phyloP scores from a whole-genome alignment of 2,113 vertebrate genomes.

The Chaetura pelagica region DNA sequence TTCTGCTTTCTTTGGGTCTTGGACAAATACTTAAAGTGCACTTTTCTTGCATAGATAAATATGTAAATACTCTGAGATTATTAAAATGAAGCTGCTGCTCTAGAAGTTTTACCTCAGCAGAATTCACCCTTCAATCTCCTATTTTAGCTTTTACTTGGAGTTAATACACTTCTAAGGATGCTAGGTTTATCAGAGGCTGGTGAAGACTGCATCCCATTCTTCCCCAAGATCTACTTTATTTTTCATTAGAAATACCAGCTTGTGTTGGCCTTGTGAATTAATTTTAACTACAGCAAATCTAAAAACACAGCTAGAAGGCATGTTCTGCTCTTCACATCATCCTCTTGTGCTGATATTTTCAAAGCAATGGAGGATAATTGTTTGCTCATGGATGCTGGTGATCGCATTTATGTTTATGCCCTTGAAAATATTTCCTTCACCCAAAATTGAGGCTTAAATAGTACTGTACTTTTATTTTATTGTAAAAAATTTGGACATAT shows the following conservation, averaged over 20 bases:
- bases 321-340: neutral
- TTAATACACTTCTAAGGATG: neutral
- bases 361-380: neutral
- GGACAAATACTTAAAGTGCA: neutral
- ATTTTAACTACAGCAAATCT: neutral
- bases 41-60: neutral
- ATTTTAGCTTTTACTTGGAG: neutral
- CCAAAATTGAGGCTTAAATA: neutral
- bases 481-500: neutral
- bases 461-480: neutral
- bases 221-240: neutral
- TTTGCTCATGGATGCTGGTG: neutral
- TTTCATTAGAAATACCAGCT: neutral
- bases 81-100: slow-evolving; percentile 4
- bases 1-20: neutral
- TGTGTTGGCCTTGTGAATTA: neutral
- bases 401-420: neutral
- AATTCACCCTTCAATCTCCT: neutral
- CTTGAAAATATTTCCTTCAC: neutral
- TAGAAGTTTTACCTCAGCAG: neutral
- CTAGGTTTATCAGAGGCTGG: neutral
- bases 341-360: neutral
- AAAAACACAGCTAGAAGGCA: neutral
- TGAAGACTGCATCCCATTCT: neutral
- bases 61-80: neutral